These are phyloP conservation scores for Fragum sueziense DNA, from an alignment of 2,888 invertebrate species.

Conservation along the genomic window DNA sequence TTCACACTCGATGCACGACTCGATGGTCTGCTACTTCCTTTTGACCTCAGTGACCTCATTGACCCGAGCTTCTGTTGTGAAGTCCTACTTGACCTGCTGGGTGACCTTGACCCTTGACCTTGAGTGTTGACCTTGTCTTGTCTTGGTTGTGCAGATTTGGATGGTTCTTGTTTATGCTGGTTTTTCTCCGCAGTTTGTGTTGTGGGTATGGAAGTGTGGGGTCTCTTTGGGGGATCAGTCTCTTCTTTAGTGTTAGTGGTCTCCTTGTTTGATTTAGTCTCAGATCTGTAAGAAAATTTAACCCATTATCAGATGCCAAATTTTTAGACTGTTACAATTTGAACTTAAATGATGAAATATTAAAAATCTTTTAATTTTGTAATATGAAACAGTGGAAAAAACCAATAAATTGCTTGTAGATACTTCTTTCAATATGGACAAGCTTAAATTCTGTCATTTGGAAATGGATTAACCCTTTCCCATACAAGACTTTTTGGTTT, in stretches of 20 bases:
- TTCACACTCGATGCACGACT: constrained; percentile 35
- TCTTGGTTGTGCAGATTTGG: background rate
- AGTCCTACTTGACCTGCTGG: constrained; percentile 41
- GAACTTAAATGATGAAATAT: too few relatives aligned
- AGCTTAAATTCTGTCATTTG: too few relatives aligned
- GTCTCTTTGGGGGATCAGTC: background rate
- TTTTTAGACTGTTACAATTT: too few relatives aligned
- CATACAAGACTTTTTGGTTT: too few relatives aligned
- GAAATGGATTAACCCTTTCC: too few relatives aligned
- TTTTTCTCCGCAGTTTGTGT: background rate
- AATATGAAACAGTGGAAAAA: too few relatives aligned
- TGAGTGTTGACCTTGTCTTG: background rate
- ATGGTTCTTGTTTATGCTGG: background rate
- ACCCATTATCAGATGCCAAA: too few relatives aligned
- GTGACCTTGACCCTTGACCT: constrained; percentile 27
- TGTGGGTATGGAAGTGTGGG: constrained; percentile 12
- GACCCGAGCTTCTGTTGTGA: constrained; percentile 44
- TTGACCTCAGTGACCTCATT: constrained; percentile 44
- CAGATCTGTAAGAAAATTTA: background rate
- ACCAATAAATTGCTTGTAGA: too few relatives aligned
- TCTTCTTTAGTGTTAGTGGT: background rate
- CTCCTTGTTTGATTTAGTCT: background rate
- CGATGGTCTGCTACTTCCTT: constrained; percentile 23
- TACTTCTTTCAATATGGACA: too few relatives aligned
- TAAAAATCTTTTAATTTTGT: too few relatives aligned